phyloP scores from a whole-genome alignment of 2,797 vertebrate genomes.

The Macrochelys suwanniensis region DNA sequence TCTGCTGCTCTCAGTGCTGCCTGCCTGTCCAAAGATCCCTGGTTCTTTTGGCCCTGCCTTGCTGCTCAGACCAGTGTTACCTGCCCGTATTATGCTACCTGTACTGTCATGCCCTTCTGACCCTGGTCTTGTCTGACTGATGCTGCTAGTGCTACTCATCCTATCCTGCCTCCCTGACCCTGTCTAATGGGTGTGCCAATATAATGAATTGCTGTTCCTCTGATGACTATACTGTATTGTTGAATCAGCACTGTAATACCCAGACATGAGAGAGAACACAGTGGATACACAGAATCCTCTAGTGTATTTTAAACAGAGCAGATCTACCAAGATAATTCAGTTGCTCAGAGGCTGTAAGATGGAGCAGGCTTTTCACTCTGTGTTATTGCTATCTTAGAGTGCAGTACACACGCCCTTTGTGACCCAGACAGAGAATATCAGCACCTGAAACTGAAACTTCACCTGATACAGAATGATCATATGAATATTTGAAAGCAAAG shows the following conservation, averaged over 20 bases:
- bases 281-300: background rate
- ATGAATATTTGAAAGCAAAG: background rate
- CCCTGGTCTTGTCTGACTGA: background rate
- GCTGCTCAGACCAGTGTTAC: background rate
- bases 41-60: background rate
- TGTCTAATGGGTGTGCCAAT: background rate
- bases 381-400: background rate
- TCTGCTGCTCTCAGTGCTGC: background rate
- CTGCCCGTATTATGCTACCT: background rate
- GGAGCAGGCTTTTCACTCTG: background rate
- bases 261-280: fast-evolving
- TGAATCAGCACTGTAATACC: background rate
- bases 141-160: background rate
- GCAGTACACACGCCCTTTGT: background rate
- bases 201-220: background rate
- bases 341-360: fast-evolving
- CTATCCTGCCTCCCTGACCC: background rate
- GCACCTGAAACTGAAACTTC: background rate
- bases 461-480: background rate
- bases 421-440: fast-evolving
- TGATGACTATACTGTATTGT: background rate
- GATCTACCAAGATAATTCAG: background rate
- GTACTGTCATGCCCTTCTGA: background rate
- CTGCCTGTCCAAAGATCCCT: background rate
- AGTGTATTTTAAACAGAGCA: background rate